Evolutionary conservation across 2,797 vertebrate species (phyloP).

Genomic region (Cyclopterus lumpus): DNA sequence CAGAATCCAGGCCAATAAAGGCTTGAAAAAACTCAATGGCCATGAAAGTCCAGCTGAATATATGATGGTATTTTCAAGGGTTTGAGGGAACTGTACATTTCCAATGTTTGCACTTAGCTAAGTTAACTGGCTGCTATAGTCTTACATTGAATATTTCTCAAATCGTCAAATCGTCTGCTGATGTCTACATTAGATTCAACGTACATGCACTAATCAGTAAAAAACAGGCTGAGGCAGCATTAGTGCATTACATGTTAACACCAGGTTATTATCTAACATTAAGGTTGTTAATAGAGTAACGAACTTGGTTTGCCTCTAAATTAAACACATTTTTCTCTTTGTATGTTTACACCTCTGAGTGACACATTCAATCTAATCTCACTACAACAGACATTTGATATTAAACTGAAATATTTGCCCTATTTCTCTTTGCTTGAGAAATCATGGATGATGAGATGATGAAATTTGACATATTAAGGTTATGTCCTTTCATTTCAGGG

Average conservation of each 20-base stretch:
- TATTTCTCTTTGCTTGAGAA: not conserved
- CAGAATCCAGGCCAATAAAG: not conserved
- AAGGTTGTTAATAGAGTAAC: not conserved
- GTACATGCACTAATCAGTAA: not conserved
- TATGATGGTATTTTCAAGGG: not conserved
- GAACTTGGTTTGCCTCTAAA: not conserved
- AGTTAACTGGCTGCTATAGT: no score
- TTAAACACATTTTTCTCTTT: not conserved
- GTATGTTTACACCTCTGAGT: not conserved
- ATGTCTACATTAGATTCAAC: not conserved
- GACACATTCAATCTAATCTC: not conserved
- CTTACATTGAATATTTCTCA: no score
- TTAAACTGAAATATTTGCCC: not conserved
- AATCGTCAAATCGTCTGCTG: no score
- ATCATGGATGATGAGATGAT: constrained; percentile 35
- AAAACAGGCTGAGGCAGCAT: not conserved
- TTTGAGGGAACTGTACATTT: not conserved
- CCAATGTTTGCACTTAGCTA: no score
- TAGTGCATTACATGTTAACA: not conserved
- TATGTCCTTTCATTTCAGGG: constrained; percentile 21
- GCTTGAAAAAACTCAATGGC: not conserved
- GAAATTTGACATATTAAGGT: constrained; percentile 24
- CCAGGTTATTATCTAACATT: not conserved
- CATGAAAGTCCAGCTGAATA: not conserved
- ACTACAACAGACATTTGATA: not conserved